Base-by-base conservation (phyloP, 2,888 invertebrate genomes). In the Drosophila maculinotata region DNA sequence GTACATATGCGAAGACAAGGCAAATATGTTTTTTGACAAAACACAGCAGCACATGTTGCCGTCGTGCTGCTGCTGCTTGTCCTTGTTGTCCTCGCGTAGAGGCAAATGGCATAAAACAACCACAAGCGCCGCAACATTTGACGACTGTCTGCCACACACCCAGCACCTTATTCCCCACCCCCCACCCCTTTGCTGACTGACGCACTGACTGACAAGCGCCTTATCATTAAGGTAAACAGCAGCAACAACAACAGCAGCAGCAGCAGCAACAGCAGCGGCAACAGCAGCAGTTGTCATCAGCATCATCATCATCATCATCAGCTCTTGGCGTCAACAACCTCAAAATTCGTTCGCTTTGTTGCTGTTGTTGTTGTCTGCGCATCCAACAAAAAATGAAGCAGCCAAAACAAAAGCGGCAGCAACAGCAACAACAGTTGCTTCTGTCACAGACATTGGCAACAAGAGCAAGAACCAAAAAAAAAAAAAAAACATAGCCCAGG, bases 151-250 rank as follows among this genome's bases (percentile, higher is more conserved):
- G 45, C 76, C 69, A 41, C 72, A 69, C 49, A 52, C 38, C 28
- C 48, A 47, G 14, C 31, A 14, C 7, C 12, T n/a, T n/a, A 6
- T 5, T 36, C 56, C 8, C 44, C 2, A 2, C 14, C 25, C 36
- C 25, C 38, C 8, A 1, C 17, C 9, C 5, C n/a, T 3, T 25
- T 33, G n/a, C 59, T 54, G 59, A 59, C 44, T 67, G 67, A 58
- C 65, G 60, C 60, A 67, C 64, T 84, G 85, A 82, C 77, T 87
- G 87, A 87, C 83, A 87, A 82, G 79, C 79, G 86, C 88, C 83
- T 88, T 88, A 89, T 87, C 89, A 89, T 88, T 88, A 88, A 81
- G 84, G 85, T 84, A 86, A 82, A 74, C 76, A 79, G 73, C 65
- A 72, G 53, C 72, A 63, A 23, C 70, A 75, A 15, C 54, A 65